A percentile compares a stretch with the other conserved stretches of the same genome.
Conservation (phyloP, 2,797 vertebrate genomes). For the Tragelaphus eurycerus region DNA sequence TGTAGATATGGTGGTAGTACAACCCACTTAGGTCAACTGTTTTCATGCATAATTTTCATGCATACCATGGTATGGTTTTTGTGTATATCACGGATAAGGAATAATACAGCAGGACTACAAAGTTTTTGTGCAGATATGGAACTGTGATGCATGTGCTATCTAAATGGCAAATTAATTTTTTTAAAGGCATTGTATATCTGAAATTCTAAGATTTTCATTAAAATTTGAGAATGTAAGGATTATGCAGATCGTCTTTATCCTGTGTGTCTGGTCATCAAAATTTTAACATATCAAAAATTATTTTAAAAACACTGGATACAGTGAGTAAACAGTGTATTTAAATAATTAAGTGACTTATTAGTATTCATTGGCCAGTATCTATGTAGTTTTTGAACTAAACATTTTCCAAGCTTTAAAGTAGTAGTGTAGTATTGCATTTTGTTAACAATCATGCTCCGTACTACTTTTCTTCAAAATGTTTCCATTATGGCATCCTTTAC, state of each 20-base stretch:
- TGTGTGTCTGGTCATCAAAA: neutral
- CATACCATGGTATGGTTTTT: neutral
- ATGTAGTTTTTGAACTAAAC: slow-evolving; percentile 43
- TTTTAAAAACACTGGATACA: slow-evolving; percentile 30
- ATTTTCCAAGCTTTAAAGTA: slow-evolving; percentile 49
- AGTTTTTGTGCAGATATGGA: neutral
- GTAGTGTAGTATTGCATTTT: neutral
- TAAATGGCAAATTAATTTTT: slow-evolving; percentile 16
- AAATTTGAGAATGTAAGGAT: slow-evolving; percentile 24
- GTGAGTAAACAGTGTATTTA: slow-evolving; percentile 37
- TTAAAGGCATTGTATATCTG: slow-evolving; percentile 39
- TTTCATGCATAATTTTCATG: slow-evolving; percentile 17
- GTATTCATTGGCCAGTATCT: slow-evolving; percentile 46
- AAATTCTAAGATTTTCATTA: slow-evolving; percentile 60
- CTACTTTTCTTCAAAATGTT: slow-evolving; percentile 38
- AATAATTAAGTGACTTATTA: slow-evolving; percentile 51
- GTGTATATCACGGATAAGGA: neutral
- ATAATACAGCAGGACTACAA: slow-evolving; percentile 10
- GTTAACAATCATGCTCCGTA: neutral
- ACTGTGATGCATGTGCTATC: slow-evolving; percentile 5
- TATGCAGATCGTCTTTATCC: slow-evolving; percentile 28
- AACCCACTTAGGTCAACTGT: slow-evolving; percentile 12
- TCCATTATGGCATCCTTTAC: slow-evolving; percentile 29
- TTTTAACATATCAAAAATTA: slow-evolving; percentile 28
- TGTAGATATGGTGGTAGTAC: neutral